A percentile compares a stretch with the other conserved stretches of the same genome.
These are phyloP conservation scores for Macroramphosus scolopax DNA, from an alignment of 2,797 vertebrate species.

Conservation along the genomic window DNA sequence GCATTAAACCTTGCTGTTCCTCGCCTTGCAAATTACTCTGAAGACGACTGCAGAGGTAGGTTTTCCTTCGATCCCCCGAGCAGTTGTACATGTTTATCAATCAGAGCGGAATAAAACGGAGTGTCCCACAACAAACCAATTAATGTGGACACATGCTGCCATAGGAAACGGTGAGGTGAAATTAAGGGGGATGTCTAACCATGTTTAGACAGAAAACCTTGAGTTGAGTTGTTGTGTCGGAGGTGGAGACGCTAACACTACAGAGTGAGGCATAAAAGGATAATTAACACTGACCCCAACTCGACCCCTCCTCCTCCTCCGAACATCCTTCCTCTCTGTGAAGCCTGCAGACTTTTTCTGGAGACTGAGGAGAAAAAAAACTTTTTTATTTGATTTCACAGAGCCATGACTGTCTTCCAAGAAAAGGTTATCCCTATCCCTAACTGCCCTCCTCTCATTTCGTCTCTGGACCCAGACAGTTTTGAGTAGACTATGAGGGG, in stretches of 20 bases:
- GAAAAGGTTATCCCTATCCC: conserved; percentile 31
- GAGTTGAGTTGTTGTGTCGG: conserved; percentile 11
- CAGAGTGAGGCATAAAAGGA: conserved; percentile 20
- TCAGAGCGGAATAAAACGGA: conserved; percentile 37
- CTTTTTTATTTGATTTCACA: conserved; percentile 30
- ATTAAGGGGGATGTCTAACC: conserved; percentile 46
- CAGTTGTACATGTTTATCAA: conserved; percentile 48
- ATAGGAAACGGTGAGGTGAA: conserved; percentile 26
- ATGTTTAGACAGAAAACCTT: conserved; percentile 18
- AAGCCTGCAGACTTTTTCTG: conserved; percentile 7
- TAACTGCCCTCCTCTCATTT: conserved; percentile 41
- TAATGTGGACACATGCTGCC: conserved; percentile 66
- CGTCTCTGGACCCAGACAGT: conserved; percentile 49
- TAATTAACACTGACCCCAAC: conserved; percentile 39
- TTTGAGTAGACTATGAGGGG: conserved; percentile 38
- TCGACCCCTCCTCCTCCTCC: conserved; percentile 20
- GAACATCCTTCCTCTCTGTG: conserved; percentile 5
- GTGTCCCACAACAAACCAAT: conserved; percentile 54
- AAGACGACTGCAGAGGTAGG: conserved; percentile 19
- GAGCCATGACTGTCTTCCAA: conserved; percentile 31
- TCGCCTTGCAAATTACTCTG: conserved; percentile 43
- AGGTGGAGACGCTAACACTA: conserved; percentile 19
- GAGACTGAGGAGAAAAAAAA: conserved; percentile 36
- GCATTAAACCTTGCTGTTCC: conserved; percentile 32
- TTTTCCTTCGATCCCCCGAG: conserved; percentile 43